Base-by-base conservation (phyloP, 2,888 invertebrate species). In the Papilio demoleus region DNA sequence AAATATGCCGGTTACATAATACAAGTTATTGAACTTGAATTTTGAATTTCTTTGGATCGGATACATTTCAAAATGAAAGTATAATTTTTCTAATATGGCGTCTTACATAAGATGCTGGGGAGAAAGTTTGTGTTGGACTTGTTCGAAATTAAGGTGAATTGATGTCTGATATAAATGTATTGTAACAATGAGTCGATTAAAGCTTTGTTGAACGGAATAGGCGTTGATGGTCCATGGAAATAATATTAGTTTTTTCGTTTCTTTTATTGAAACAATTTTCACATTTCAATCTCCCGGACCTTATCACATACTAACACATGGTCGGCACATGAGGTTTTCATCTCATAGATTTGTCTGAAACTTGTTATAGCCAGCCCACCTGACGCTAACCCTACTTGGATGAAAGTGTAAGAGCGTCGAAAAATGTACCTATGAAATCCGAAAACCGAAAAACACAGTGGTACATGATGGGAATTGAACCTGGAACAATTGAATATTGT, bases 21-120 rank as follows among this genome's bases (percentile, higher is more conserved):
- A 14, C 5, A n/a, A 81, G 84, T 84, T 81, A 83, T 80, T 85
- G 85, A 86, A 85, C 85, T 86, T 87, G 84, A 84, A 82, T 81
- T 79, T 78, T 70, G 77, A 81, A 81, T 72, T 56, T 71, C 70
- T 34, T 40, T 34, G 3, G 40, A 19, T 47, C 45, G 24, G 24
- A 34, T 6, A 12, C 34, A 71, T 75, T 75, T 73, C 73, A 72
- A 75, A 76, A 74, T 68, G 72, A 74, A 73, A 73, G 72, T 74
- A 72, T 65, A 27, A 68, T 53, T 70, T 72, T 73, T 70, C 71
- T 72, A 74, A 74, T 71, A 70, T 71, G 70, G 50, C 61, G 24
- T 36, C 67, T 73, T 70, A 59, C 67, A 60, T 71, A 70, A 74
- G 74, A 78, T 71, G 36, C 72, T 73, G 73, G 79, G 79, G 84